Percentiles rank a stretch among this genome's conserved stretches.
These are phyloP conservation scores for Myiozetetes cayanensis DNA, from an alignment of 2,113 vertebrate species.

Conservation along the genomic window DNA sequence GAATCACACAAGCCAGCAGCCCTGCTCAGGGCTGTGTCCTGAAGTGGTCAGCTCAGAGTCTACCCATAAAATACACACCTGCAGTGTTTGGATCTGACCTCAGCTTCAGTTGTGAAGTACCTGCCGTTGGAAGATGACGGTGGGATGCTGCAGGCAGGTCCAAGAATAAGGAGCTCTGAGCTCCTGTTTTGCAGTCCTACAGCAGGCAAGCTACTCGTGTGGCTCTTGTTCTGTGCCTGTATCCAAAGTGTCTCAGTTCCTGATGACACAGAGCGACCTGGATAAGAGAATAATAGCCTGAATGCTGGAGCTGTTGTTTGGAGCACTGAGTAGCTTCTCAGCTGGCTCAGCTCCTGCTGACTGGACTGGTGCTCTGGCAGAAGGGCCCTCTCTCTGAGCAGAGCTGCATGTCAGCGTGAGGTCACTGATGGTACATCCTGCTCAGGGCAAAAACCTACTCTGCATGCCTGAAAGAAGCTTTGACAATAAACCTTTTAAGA, in stretches of 20 bases:
- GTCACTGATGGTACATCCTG: conserved; percentile 13
- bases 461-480: conserved; percentile 42
- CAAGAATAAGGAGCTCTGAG: background rate
- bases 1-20: too few relatives aligned
- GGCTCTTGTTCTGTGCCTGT: background rate
- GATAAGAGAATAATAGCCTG: background rate
- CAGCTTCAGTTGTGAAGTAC: background rate
- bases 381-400: background rate
- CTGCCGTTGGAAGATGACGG: background rate
- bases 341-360: background rate
- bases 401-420: background rate
- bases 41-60: background rate
- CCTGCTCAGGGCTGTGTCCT: background rate
- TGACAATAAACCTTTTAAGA: conserved; percentile 40
- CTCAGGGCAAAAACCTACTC: conserved; percentile 30
- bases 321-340: background rate
- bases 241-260: background rate
- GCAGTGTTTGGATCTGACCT: background rate
- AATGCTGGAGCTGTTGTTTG: background rate
- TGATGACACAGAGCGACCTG: background rate
- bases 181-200: background rate
- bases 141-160: background rate
- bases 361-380: background rate
- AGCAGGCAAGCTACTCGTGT: background rate
- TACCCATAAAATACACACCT: rapidly evolving